A percentile compares a stretch with the other conserved stretches of the same genome.
These are phyloP conservation scores for Sebastes matsubarae DNA, from an alignment of 2,797 vertebrate genomes.

Conservation along the genomic window DNA sequence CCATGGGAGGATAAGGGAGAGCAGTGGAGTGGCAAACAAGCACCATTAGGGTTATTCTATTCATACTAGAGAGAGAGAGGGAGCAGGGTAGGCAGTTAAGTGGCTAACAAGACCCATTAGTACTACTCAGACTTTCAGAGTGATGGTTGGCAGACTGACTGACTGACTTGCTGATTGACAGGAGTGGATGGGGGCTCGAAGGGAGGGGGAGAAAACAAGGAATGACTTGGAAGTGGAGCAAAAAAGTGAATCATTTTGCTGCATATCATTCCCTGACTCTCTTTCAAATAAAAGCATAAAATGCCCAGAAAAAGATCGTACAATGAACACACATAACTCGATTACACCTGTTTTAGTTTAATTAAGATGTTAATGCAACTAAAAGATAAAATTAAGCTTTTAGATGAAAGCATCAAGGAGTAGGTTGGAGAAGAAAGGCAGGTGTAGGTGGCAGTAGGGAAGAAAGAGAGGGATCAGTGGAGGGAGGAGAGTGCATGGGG, in stretches of 20 bases:
- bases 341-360: background rate
- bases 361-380: background rate
- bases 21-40: slow-evolving; percentile 90
- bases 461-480: slow-evolving; percentile 12
- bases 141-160: slow-evolving; percentile 52
- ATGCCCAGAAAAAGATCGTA: background rate
- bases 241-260: background rate
- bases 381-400: background rate
- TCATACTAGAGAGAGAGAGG: slow-evolving; percentile 59
- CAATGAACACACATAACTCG: background rate
- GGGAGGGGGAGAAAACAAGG: background rate
- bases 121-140: slow-evolving; percentile 50
- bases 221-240: background rate
- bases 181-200: slow-evolving; percentile 2
- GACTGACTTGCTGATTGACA: slow-evolving; percentile 58
- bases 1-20: slow-evolving; percentile 85
- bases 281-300: background rate
- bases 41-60: slow-evolving; percentile 91
- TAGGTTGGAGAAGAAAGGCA: background rate
- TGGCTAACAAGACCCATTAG: slow-evolving; percentile 73
- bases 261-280: background rate
- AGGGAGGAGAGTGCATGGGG: slow-evolving; percentile 39
- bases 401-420: background rate
- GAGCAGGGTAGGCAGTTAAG: slow-evolving; percentile 43
- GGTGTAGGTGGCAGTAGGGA: slow-evolving; percentile 13